Conservation (phyloP, 1,140 invertebrate species). For the Micrasema longulum region DNA sequence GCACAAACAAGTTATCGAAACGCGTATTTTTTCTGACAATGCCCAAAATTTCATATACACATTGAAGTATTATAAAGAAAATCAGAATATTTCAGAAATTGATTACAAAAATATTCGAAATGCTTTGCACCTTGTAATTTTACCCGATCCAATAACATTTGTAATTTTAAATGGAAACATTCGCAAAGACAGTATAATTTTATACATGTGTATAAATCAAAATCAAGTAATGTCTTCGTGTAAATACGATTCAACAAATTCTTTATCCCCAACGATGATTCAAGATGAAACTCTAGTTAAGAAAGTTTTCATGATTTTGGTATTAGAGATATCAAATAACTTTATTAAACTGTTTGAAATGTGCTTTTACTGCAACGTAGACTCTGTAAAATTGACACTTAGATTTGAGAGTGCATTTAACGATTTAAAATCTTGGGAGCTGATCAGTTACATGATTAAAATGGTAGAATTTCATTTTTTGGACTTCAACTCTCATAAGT, state of each 20-base stretch:
- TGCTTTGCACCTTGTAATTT: constrained; percentile 8
- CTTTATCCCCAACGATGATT: constrained; percentile 1
- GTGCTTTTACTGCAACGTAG: constrained; percentile 41
- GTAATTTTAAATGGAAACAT: neutral
- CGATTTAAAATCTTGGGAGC: neutral
- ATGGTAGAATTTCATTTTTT: constrained; percentile 13
- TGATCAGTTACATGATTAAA: constrained; percentile 1
- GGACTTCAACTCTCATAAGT: constrained; percentile 37
- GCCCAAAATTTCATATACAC: neutral
- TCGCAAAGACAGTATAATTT: constrained; percentile 6
- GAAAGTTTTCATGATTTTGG: neutral
- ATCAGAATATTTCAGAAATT: neutral
- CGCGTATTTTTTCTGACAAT: too few relatives aligned
- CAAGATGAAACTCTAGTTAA: constrained; percentile 9
- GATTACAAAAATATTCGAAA: constrained; percentile 15
- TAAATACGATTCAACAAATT: neutral
- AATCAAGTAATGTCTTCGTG: constrained; percentile 3
- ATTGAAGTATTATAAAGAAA: neutral
- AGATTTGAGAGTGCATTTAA: constrained; percentile 1
- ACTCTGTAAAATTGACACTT: constrained; percentile 30
- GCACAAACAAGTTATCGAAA: neutral
- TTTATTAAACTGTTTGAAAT: constrained; percentile 40
- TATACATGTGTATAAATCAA: constrained; percentile 31
- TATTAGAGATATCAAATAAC: constrained; percentile 34
- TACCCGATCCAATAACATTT: constrained; percentile 19